Percentiles rank a stretch among this genome's conserved stretches.
These are phyloP conservation scores for Acronicta leporina DNA, from an alignment of 2,888 invertebrate genomes.

Conservation along the genomic window DNA sequence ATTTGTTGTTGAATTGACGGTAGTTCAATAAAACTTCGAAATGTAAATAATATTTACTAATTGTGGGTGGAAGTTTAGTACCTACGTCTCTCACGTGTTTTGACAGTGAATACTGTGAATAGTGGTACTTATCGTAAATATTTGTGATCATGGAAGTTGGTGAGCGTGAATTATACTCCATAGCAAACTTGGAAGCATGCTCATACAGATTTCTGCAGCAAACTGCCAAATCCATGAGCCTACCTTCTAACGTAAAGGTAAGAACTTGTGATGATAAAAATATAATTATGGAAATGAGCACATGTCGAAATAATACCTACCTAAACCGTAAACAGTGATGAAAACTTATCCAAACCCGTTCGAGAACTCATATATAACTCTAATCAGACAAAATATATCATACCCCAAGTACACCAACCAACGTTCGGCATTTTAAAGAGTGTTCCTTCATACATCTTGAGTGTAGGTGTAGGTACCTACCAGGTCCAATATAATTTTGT, in stretches of 20 bases:
- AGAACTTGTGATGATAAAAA: slow-evolving; percentile 19
- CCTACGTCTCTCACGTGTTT: slow-evolving; percentile 1
- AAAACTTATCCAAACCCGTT: neutral
- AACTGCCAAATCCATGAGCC: slow-evolving; percentile 70
- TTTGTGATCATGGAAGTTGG: slow-evolving; percentile 46
- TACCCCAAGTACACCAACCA: too few species aligned
- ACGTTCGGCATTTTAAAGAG: too few species aligned
- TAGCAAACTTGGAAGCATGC: slow-evolving; percentile 60
- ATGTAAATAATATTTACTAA: neutral
- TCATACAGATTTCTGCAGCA: slow-evolving; percentile 77
- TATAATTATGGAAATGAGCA: too few species aligned
- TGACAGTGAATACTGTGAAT: neutral
- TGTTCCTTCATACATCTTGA: too few species aligned
- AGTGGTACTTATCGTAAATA: neutral
- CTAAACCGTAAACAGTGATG: neutral
- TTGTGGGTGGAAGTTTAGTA: slow-evolving; percentile 19
- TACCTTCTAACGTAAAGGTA: slow-evolving; percentile 83
- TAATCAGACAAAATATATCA: neutral
- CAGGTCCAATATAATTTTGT: too few species aligned
- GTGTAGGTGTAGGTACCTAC: too few species aligned
- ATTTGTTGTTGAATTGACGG: slow-evolving; percentile 14
- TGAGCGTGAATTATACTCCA: slow-evolving; percentile 51
- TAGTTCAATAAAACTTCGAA: slow-evolving; percentile 25
- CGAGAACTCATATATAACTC: too few species aligned
- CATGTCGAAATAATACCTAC: neutral